A percentile compares a stretch with the other conserved stretches of the same genome.
Conservation (phyloP, 1,140 invertebrate genomes). For the Lordiphosa stackelbergi region DNA sequence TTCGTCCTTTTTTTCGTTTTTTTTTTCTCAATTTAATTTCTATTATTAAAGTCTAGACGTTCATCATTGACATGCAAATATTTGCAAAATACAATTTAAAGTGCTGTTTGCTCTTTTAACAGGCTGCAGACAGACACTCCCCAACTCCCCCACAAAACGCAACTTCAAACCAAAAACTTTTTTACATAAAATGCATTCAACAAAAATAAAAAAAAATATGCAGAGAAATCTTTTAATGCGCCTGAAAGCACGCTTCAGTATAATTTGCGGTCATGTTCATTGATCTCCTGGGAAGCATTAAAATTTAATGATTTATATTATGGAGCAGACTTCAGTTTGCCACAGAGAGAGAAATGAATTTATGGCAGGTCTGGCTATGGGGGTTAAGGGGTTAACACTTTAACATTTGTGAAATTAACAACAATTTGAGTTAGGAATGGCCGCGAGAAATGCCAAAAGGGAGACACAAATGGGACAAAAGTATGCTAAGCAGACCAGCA, state of each 20-base stretch:
- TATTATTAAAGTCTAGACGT: constrained; percentile 34
- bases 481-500: constrained; percentile 71
- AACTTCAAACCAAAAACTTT: constrained; percentile 57
- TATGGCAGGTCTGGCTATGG: constrained; percentile 58
- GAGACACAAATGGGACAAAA: constrained; percentile 40
- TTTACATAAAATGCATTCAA: constrained; percentile 64
- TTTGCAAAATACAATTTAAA: constrained; percentile 37
- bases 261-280: constrained; percentile 76
- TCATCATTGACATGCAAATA: constrained; percentile 18
- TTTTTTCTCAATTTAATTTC: background rate
- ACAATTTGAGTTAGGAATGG: constrained; percentile 65
- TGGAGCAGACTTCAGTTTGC: constrained; percentile 24
- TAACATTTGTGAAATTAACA: constrained; percentile 54
- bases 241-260: constrained; percentile 73
- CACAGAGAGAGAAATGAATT: constrained; percentile 47
- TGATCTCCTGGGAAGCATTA: constrained; percentile 75
- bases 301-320: constrained; percentile 75
- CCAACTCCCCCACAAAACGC: constrained; percentile 23
- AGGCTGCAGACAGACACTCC: constrained; percentile 16
- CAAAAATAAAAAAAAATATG: constrained; percentile 9
- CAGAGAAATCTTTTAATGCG: constrained; percentile 65
- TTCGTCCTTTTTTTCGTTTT: background rate
- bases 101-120: constrained; percentile 36
- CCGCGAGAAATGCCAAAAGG: constrained; percentile 16
- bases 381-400: constrained; percentile 65